Evolutionary conservation across 2,888 invertebrate genomes (phyloP).

Genomic region (Amaurobius ferox): DNA sequence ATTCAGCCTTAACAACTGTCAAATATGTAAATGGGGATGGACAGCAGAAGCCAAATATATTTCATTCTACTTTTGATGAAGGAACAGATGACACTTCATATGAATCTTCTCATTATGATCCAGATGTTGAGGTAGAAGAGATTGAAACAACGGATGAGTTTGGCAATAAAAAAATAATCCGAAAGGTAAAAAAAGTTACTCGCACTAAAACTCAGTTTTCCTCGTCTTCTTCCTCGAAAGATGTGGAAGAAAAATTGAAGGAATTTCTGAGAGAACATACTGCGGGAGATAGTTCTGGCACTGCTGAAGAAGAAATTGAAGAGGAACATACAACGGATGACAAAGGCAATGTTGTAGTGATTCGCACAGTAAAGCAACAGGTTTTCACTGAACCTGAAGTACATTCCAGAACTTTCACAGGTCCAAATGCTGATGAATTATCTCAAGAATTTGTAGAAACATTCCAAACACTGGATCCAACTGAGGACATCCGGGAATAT

Average conservation of each 20-base stretch:
- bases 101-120: slow-evolving; percentile 75
- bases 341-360: slow-evolving; percentile 69
- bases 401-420: slow-evolving; percentile 78
- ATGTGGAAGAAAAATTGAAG: slow-evolving; percentile 72
- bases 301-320: slow-evolving; percentile 67
- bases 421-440: slow-evolving; percentile 80
- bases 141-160: slow-evolving; percentile 80
- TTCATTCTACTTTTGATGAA: background rate
- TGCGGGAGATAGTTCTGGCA: slow-evolving; percentile 36
- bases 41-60: background rate
- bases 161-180: slow-evolving; percentile 78
- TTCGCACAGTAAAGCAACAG: slow-evolving; percentile 61
- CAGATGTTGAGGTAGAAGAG: slow-evolving; percentile 80
- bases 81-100: background rate
- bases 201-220: slow-evolving; percentile 56
- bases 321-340: slow-evolving; percentile 70
- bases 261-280: slow-evolving; percentile 66
- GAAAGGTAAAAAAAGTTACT: slow-evolving; percentile 42
- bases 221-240: slow-evolving; percentile 62
- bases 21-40: slow-evolving; percentile 7
- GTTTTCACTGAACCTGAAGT: slow-evolving; percentile 63
- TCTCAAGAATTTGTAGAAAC: slow-evolving; percentile 79
- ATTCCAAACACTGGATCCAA: slow-evolving; percentile 58
- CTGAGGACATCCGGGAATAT: slow-evolving; percentile 73
- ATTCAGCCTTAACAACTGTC: slow-evolving; percentile 32